These are phyloP conservation scores for Rhincodon typus DNA, from an alignment of 2,797 vertebrate species.

Conservation along the genomic window DNA sequence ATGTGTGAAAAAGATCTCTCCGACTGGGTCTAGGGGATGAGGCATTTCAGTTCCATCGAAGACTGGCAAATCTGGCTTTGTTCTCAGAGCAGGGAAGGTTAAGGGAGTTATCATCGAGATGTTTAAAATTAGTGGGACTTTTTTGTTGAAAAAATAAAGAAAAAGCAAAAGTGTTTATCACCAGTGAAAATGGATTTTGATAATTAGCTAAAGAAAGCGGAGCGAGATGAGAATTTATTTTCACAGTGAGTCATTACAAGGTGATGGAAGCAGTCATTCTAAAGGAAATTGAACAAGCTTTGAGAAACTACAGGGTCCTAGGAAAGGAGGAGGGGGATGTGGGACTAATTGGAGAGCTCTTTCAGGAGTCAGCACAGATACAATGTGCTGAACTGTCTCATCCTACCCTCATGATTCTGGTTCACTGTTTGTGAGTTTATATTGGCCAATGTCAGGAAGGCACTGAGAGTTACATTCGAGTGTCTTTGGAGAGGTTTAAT, in stretches of 20 bases:
- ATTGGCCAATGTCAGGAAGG: too few relatives aligned
- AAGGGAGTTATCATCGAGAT: neutral
- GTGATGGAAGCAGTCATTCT: neutral
- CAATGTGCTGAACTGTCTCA: neutral
- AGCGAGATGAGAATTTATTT: neutral
- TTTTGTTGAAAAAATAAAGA: neutral
- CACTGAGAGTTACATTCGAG: too few relatives aligned
- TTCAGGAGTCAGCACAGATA: too few relatives aligned
- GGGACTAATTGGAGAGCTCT: too few relatives aligned
- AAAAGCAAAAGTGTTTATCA: neutral
- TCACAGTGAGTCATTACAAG: neutral
- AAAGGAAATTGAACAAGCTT: neutral
- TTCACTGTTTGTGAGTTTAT: too few relatives aligned
- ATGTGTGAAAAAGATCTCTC: neutral
- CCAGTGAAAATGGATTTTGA: neutral
- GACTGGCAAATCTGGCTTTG: neutral
- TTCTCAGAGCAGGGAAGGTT: neutral
- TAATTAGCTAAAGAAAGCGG: too few relatives aligned
- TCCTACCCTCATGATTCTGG: neutral
- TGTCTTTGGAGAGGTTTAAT: neutral
- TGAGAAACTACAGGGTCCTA: neutral
- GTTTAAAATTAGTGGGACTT: neutral
- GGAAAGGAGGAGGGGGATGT: neutral
- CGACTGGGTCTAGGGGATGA: neutral
- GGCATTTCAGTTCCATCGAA: neutral